Evolutionary conservation across 35 echinoderm and acorn worm species (phyloP), one percentile per base, ranked within the genome.

Genomic region (Apostichopus californicus): DNA sequence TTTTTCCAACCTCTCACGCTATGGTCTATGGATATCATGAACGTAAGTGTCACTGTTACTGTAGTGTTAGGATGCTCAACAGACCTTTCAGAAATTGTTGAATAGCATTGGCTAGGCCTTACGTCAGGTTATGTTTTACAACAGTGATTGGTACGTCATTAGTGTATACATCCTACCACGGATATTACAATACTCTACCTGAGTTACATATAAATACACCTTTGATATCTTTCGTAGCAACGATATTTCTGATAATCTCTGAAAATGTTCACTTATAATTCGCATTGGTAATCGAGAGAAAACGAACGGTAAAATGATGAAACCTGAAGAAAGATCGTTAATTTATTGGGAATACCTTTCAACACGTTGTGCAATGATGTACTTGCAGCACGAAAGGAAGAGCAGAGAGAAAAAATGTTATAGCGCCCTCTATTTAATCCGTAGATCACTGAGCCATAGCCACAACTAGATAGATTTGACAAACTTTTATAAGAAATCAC

Each of bases 301-400:
- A 83, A 83, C 5, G 11, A 54, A 83, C 5, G 13, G 5, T n/a
- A 12, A 83, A 83, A 8, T 83, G 80, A 83, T 17, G 11, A 54
- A 54, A 83, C 53, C 11, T 13, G 5, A 83, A 17, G 34, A 55
- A 55, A 14, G 15, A 18, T 83, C 5, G 20, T 13, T 7, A 10
- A 83, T 83, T 83, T 83, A 83, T 83, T 83, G 52, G 56, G 34
- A 83, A 18, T 83, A 83, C 80, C 80, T 83, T 83, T 53, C 80
- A 83, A 54, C 80, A 83, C 80, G 80, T 83, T 83, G 80, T 83
- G 80, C 80, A 83, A 83, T 55, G 34, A 13, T 54, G 56, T 56
- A 83, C 52, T 54, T 5, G 80, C 28, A 57, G 20, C 53, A 83
- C 15, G 80, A 83, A 83, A 83, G 80, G 18, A 83, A 83, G 80